phyloP scores from a whole-genome alignment of 2,888 invertebrate species.

The Cosmia trapezina region DNA sequence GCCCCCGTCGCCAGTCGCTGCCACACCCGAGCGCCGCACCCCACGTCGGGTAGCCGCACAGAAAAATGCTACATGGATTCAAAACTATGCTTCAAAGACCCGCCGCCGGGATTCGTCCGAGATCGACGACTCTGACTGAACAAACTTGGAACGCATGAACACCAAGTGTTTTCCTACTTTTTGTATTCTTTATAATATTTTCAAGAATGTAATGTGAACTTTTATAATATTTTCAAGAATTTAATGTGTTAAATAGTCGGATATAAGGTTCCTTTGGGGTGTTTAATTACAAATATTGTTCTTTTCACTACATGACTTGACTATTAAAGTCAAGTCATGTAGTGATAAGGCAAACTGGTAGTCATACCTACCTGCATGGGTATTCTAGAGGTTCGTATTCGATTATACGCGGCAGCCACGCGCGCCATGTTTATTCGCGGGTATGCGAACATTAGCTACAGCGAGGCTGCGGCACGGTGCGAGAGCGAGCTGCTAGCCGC shows the following conservation, averaged over 20 bases:
- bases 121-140: constrained; percentile 83
- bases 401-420: no score
- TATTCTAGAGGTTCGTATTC: background rate
- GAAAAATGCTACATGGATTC: constrained; percentile 80
- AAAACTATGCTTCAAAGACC: constrained; percentile 73
- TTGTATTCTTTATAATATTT: background rate
- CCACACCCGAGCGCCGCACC: constrained; percentile 81
- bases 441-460: no score
- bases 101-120: constrained; percentile 78
- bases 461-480: background rate
- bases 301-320: no score
- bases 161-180: background rate
- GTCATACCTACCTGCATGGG: background rate
- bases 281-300: background rate
- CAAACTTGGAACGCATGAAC: background rate
- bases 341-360: background rate
- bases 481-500: background rate
- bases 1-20: constrained; percentile 62
- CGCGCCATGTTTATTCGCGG: no score
- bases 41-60: constrained; percentile 83
- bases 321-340: background rate
- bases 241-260: constrained; percentile 6
- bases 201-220: no score
- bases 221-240: constrained; percentile 18
- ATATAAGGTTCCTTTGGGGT: constrained; percentile 8